Evolutionary conservation across 2,888 invertebrate genomes (phyloP), one percentile per base, ranked within the genome.

Genomic region (Muscina levida): DNA sequence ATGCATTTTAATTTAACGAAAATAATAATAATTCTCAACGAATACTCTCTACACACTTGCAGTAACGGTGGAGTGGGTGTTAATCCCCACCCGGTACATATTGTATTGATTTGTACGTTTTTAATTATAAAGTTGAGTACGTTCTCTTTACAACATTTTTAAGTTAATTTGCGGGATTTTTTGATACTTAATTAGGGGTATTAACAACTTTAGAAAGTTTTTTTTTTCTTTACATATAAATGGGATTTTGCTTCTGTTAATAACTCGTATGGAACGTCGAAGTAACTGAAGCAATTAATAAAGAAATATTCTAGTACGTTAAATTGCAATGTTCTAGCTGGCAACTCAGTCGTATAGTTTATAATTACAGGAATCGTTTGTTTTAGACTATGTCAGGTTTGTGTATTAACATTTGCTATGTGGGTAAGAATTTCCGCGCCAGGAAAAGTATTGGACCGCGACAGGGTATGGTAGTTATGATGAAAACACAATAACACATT

Each of bases 121-220:
- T n/a, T n/a, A n/a, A n/a, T n/a, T n/a, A n/a, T n/a, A n/a, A n/a
- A n/a, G n/a, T n/a, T n/a, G n/a, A n/a, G n/a, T n/a, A n/a, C n/a
- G n/a, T n/a, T n/a, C n/a, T n/a, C n/a, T 44, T 24, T n/a, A 53
- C 44, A 66, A 31, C 31, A n/a, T 31, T 31, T 31, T 31, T 3
- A 3, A 31, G 31, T 3, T 31, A 31, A 31, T 8, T 31, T 31
- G 8, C 31, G 4, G 15, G 31, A 66, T 48, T 56, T 67, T 48
- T 57, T 24, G 24, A 53, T 51, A 17, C 51, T 72, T 62, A 72
- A 79, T 72, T 72, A 39, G 46, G 72, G 62, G 48, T 76, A 62
- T 72, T 67, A 75, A 72, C 17, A 71, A n/a, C 65, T 75, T 79
- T 79, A 65, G 75, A 76, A 79, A 76, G 79, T 76, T 68, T 4